Percentiles rank a stretch among this genome's conserved stretches.
These are phyloP conservation scores for Drosophila kurseongensis DNA, from an alignment of 1,140 invertebrate species.

Conservation along the genomic window DNA sequence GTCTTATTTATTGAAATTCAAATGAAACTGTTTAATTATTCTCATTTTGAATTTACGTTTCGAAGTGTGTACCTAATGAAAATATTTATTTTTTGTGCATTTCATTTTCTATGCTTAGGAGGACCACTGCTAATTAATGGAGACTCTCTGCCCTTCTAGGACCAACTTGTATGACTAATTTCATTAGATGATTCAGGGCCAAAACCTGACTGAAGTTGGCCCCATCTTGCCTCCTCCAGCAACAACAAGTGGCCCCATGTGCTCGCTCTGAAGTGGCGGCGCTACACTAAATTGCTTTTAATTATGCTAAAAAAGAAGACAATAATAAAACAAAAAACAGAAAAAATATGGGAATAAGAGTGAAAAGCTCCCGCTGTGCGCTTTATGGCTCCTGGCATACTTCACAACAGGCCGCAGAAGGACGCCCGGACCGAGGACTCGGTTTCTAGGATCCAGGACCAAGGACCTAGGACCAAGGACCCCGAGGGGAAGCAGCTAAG, in stretches of 20 bases:
- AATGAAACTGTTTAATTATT: not conserved
- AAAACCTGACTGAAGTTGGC: conserved; percentile 26
- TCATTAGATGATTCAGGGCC: conserved; percentile 23
- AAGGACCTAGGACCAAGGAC: not conserved
- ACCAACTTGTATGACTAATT: conserved; percentile 49
- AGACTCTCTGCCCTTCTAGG: not conserved
- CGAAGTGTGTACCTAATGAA: not conserved
- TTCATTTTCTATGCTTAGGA: not conserved
- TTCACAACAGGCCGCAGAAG: conserved; percentile 45
- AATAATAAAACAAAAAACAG: conserved; percentile 28
- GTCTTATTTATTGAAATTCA: not conserved
- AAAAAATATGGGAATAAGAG: conserved; percentile 24
- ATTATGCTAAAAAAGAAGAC: conserved; percentile 57
- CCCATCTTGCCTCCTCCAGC: conserved; percentile 4
- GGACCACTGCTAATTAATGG: conserved; percentile 16
- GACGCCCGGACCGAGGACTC: conserved; percentile 9
- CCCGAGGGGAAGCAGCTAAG: conserved; percentile 33
- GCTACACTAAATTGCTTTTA: conserved; percentile 60
- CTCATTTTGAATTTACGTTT: conserved; percentile 1
- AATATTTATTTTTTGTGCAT: not conserved
- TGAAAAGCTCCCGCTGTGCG: conserved; percentile 28
- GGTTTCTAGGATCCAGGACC: not conserved
- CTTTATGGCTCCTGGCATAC: conserved; percentile 54
- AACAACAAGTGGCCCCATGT: conserved; percentile 54
- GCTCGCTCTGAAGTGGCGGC: conserved; percentile 50